Conservation (phyloP, 1,140 invertebrate genomes). For the Bombus breviceps region DNA sequence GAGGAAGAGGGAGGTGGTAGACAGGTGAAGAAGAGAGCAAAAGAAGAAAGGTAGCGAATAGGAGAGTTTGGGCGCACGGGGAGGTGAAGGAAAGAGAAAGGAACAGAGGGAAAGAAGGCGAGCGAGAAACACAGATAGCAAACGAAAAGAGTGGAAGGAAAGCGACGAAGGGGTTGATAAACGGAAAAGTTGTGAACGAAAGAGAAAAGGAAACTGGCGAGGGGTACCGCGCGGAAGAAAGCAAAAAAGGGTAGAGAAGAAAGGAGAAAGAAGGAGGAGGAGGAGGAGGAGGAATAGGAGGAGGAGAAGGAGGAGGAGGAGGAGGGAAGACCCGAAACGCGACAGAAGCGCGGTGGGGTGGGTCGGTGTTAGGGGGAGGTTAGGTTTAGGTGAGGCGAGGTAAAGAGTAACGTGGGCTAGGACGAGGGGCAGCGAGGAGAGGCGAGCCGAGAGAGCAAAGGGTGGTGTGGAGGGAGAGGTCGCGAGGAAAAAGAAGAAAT, state of each 20-base stretch:
- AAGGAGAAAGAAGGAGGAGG: constrained; percentile 15
- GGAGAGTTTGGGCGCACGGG: neutral
- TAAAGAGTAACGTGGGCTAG: constrained; percentile 4
- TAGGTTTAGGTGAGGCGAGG: constrained; percentile 49
- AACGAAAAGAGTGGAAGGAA: neutral
- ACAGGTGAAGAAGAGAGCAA: constrained; percentile 26
- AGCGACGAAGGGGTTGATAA: neutral
- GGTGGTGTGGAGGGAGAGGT: constrained; percentile 70
- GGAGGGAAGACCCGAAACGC: constrained; percentile 35
- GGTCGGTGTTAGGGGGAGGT: constrained; percentile 16
- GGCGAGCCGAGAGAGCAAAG: constrained; percentile 37
- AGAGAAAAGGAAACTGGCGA: neutral
- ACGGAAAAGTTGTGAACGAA: constrained; percentile 6
- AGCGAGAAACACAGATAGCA: no score
- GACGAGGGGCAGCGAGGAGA: constrained; percentile 36
- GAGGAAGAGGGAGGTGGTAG: neutral
- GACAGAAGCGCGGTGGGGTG: constrained; percentile 49
- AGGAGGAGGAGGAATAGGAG: constrained; percentile 13
- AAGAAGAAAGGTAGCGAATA: no score
- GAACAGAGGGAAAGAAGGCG: neutral
- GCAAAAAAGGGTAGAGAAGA: constrained; percentile 32
- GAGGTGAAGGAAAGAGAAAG: neutral
- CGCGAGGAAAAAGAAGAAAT: constrained; percentile 80
- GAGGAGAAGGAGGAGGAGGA: constrained; percentile 13
- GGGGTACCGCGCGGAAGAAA: constrained; percentile 10